phyloP scores from a whole-genome alignment of 2,797 vertebrate genomes.

The Centropyge bicolor region DNA sequence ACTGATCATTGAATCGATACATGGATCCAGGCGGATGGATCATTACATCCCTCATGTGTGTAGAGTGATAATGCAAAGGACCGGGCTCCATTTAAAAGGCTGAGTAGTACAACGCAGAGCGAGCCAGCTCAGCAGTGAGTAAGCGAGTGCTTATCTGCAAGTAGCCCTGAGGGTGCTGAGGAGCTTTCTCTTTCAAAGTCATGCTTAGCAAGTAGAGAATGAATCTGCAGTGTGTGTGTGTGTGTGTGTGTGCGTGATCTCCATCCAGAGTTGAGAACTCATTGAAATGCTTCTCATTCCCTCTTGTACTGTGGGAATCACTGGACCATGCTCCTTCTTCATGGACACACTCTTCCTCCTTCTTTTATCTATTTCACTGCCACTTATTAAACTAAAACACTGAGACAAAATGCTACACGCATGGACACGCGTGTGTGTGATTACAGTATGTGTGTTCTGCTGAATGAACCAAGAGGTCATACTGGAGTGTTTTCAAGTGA shows the following conservation, averaged over 20 bases:
- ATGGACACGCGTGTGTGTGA: not conserved
- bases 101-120: conserved; percentile 20
- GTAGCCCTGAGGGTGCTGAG: conserved; percentile 21
- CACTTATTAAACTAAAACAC: conserved; percentile 39
- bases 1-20: no score
- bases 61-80: not conserved
- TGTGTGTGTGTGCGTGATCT: conserved; percentile 1
- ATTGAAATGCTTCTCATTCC: conserved; percentile 44
- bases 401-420: conserved; percentile 16
- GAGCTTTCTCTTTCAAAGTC: not conserved
- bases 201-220: conserved; percentile 1
- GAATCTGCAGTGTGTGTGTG: not conserved
- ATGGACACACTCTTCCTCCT: conserved; percentile 30
- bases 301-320: conserved; percentile 17
- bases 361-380: conserved; percentile 9
- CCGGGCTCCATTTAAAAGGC: conserved; percentile 36
- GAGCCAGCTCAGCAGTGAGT: conserved; percentile 36
- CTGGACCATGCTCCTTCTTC: conserved; percentile 35
- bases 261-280: conserved; percentile 10
- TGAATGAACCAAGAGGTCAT: not conserved
- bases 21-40: no score
- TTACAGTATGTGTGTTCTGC: not conserved
- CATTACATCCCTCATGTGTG: no score
- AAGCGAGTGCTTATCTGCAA: conserved; percentile 31
- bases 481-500: not conserved